These are phyloP conservation scores for Gnathonemus longibarbis DNA, from an alignment of 2,113 vertebrate species.

Conservation along the genomic window DNA sequence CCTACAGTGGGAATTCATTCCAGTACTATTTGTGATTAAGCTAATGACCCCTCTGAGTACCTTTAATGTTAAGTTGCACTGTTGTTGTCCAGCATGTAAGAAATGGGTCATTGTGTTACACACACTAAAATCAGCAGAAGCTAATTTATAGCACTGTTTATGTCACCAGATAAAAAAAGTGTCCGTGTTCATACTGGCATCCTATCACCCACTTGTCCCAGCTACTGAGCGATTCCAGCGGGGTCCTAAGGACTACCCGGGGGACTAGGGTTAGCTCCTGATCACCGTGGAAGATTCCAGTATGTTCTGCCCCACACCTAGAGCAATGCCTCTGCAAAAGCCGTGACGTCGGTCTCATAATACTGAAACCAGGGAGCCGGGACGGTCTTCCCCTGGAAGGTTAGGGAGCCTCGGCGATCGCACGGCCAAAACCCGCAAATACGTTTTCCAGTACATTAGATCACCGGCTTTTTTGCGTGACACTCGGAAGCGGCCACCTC, in stretches of 20 bases:
- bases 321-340: conserved; percentile 37
- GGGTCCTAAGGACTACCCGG: neutral
- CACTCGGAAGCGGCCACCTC: neutral
- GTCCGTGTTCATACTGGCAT: neutral
- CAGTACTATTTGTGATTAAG: neutral
- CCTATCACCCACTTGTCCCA: neutral
- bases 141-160: neutral
- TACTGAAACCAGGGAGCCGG: conserved; percentile 42
- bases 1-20: neutral
- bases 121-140: neutral
- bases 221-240: neutral
- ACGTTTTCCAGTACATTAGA: neutral
- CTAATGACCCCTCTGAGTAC: neutral
- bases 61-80: neutral
- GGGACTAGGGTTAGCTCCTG: neutral
- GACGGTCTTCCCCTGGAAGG: neutral
- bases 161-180: neutral
- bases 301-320: conserved; percentile 27
- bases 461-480: conserved; percentile 13
- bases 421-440: neutral
- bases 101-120: neutral
- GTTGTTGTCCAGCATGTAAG: neutral
- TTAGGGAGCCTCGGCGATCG: conserved; percentile 7
- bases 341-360: conserved; percentile 54
- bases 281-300: conserved; percentile 32